Base-by-base conservation (phyloP, 2,797 vertebrate genomes). In the Notolepis coatsorum region DNA sequence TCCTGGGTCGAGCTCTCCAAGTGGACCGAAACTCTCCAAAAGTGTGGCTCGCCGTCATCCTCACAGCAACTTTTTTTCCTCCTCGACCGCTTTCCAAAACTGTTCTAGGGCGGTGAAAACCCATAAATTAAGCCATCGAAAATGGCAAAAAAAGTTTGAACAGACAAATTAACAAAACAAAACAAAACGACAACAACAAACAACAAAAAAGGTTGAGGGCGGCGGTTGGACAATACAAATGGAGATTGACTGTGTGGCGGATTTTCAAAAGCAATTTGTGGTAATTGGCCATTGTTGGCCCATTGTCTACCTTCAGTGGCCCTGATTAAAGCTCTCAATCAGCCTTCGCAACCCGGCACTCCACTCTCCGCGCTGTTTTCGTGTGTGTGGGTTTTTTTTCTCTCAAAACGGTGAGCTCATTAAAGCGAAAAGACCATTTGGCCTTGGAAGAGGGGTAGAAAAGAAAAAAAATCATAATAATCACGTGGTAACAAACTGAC, bases 351-450 rank as follows among this genome's bases (percentile, higher is more conserved):
- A 80, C 73, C 59, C 67, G 68, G 54, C 74, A 71, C 79, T 79
- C 62, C 47, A 63, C 68, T 79, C 51, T 58, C 71, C 61, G 61
- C 55, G 58, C 60, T 54, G 61, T 71, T 74, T 60, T 72, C n/a
- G 77, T 68, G 64, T 73, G 38, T 73, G 85, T 78, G 73, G 62
- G 47, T n/a, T n/a, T n/a, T n/a, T n/a, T n/a, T n/a, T n/a, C n/a
- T n/a, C n/a, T n/a, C n/a, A 71, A 61, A 80, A 72, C 5, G 45
- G 60, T 65, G 76, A 93, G 89, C 90, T 92, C 86, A 89, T 93
- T 93, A 93, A 93, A 92, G 87, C 83, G 87, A 92, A 94, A 85
- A 93, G 91, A 91, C 90, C 91, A 84, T 78, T 94, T 93, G 90
- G 84, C 91, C 91, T 84, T 85, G 77, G 72, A 77, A 91, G 62